phyloP scores from a whole-genome alignment of 2,113 vertebrate species.

The Castor canadensis region DNA sequence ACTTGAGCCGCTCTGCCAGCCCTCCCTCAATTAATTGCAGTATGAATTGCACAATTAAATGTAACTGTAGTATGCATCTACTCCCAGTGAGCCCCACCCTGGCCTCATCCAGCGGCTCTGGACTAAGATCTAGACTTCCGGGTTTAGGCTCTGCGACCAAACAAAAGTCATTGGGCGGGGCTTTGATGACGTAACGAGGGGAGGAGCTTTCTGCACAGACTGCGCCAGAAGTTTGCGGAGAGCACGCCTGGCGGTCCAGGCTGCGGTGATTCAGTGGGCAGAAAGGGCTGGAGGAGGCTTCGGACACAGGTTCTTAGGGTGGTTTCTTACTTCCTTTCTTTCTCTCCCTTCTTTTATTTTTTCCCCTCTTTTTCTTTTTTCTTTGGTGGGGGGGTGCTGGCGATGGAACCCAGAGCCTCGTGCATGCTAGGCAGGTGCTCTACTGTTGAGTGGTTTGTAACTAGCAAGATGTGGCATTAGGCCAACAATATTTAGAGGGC shows the following conservation, averaged over 20 bases:
- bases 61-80: neutral
- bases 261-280: neutral
- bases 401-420: neutral
- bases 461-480: neutral
- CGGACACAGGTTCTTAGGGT: neutral
- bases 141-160: too few relatives aligned
- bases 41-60: too few relatives aligned
- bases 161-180: neutral
- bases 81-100: neutral
- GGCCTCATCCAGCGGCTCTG: neutral
- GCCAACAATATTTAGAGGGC: neutral
- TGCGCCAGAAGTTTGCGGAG: neutral
- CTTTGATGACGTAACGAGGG: neutral
- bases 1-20: too few relatives aligned
- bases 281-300: neutral
- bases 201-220: conserved; percentile 26
- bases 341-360: neutral
- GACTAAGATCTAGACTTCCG: neutral
- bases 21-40: too few relatives aligned
- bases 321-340: neutral
- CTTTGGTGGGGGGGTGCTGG: neutral
- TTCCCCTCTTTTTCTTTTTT: neutral
- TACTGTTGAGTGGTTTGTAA: neutral
- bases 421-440: neutral
- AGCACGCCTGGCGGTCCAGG: too few relatives aligned